A percentile compares a stretch with the other conserved stretches of the same genome.
Evolutionary conservation across 1,140 invertebrate genomes (phyloP).

Genomic region (Pectinophora gossypiella): DNA sequence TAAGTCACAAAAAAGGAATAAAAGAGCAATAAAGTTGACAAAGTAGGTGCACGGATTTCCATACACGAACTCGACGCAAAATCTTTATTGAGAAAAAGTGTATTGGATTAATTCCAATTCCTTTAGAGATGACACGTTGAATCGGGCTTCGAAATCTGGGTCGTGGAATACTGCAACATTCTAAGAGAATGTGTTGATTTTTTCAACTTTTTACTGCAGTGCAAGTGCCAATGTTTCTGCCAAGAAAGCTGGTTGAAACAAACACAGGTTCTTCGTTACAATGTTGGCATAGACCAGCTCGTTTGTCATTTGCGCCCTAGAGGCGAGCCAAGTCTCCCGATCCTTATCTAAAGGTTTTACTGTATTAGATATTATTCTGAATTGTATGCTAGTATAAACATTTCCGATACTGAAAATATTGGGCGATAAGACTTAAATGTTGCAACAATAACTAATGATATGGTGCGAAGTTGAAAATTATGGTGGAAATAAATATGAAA

Average conservation of each 20-base stretch:
- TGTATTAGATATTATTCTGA: background rate
- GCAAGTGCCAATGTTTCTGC: constrained; percentile 18
- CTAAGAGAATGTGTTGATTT: constrained; percentile 18
- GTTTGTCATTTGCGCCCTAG: constrained; percentile 27
- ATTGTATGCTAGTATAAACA: background rate
- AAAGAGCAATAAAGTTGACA: background rate
- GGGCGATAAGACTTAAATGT: too few species aligned
- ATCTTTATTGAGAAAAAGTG: background rate
- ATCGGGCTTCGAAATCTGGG: background rate
- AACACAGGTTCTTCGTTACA: constrained; percentile 22
- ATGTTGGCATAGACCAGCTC: constrained; percentile 25
- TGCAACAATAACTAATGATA: too few species aligned
- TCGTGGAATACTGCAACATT: background rate
- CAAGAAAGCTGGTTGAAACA: constrained; percentile 28
- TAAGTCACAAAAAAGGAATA: too few species aligned
- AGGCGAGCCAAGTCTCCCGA: constrained; percentile 16
- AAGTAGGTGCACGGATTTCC: background rate
- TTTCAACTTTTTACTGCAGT: constrained; percentile 22
- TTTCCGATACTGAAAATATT: background rate
- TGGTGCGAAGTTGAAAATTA: too few species aligned
- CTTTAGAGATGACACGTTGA: background rate
- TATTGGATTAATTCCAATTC: background rate
- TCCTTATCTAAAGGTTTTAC: constrained; percentile 13
- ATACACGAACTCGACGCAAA: too few species aligned
- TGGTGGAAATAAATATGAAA: too few species aligned